phyloP scores from a whole-genome alignment of 2,888 invertebrate genomes.

The Lasioglossum vierecki region DNA sequence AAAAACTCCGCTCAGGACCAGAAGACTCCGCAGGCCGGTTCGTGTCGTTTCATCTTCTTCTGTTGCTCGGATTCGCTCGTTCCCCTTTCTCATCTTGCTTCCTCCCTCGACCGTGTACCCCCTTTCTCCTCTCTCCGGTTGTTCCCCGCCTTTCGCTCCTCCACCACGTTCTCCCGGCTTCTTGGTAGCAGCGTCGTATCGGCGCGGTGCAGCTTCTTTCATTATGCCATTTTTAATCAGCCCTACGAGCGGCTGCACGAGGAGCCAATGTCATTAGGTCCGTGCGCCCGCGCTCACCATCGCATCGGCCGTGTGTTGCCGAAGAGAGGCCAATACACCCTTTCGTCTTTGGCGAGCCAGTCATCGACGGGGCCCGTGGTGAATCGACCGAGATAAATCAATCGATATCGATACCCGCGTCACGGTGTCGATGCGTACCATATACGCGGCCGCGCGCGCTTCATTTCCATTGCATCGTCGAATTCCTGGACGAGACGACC shows the following conservation, averaged over 20 bases:
- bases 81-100: constrained; percentile 36
- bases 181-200: constrained; percentile 76
- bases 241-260: constrained; percentile 65
- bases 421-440: constrained; percentile 65
- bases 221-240: constrained; percentile 83
- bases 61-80: constrained; percentile 10
- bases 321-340: constrained; percentile 52
- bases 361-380: constrained; percentile 62
- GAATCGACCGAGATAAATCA: constrained; percentile 81
- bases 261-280: constrained; percentile 73
- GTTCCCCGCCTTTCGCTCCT: not conserved
- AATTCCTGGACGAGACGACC: constrained; percentile 46
- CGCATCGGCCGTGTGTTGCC: not conserved
- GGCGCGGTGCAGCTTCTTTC: constrained; percentile 75
- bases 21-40: constrained; percentile 41
- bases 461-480: constrained; percentile 65
- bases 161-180: constrained; percentile 52
- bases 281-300: constrained; percentile 35
- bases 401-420: constrained; percentile 80
- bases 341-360: constrained; percentile 56
- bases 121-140: not conserved
- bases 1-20: constrained; percentile 73
- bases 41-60: constrained; percentile 41
- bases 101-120: constrained; percentile 3
- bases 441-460: constrained; percentile 51